A percentile compares a stretch with the other conserved stretches of the same genome.
Conservation (phyloP, 2,888 invertebrate species). For the Noctuana brunneofusca region DNA sequence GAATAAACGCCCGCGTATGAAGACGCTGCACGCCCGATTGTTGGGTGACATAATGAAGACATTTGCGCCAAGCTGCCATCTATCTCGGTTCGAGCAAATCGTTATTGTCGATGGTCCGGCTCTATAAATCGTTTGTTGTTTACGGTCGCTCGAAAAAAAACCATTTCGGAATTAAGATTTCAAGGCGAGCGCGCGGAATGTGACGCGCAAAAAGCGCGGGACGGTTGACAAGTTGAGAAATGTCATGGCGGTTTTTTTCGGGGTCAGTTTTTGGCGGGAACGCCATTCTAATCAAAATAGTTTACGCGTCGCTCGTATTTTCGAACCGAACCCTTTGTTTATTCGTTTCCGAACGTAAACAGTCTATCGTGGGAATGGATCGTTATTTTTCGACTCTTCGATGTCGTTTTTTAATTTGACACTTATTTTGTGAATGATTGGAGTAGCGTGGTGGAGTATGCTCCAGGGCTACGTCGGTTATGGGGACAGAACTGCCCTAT, state of each 20-base stretch:
- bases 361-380: constrained; percentile 45
- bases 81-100: constrained; percentile 57
- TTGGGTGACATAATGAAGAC: constrained; percentile 63
- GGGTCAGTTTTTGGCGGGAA: constrained; percentile 69
- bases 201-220: constrained; percentile 67
- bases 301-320: constrained; percentile 69
- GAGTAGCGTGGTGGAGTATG: no score
- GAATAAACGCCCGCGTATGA: constrained; percentile 25
- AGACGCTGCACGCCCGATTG: constrained; percentile 21
- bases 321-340: constrained; percentile 49
- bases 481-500: no score
- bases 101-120: constrained; percentile 58
- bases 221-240: constrained; percentile 76
- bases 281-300: constrained; percentile 82
- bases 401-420: constrained; percentile 41
- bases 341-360: constrained; percentile 41
- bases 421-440: constrained; percentile 40
- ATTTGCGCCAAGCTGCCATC: constrained; percentile 52
- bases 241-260: constrained; percentile 62
- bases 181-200: constrained; percentile 68
- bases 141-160: constrained; percentile 56
- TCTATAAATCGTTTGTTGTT: constrained; percentile 67
- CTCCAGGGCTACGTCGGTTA: no score
- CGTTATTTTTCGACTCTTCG: constrained; percentile 33
- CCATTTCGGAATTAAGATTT: constrained; percentile 76